These are phyloP conservation scores for Carcharodon carcharias DNA, from an alignment of 2,797 vertebrate species.

Conservation along the genomic window DNA sequence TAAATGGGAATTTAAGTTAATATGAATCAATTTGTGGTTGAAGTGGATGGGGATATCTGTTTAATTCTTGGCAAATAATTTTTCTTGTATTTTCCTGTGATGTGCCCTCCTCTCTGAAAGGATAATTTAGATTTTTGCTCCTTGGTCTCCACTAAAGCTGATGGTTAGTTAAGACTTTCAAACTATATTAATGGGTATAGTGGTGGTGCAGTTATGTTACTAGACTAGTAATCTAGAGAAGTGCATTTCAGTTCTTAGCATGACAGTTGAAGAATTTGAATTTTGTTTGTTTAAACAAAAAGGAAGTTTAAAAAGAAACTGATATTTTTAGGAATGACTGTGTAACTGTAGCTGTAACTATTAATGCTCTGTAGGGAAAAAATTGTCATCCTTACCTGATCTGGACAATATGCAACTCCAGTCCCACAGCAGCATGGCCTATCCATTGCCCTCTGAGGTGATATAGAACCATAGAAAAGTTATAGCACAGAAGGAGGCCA, in stretches of 20 bases:
- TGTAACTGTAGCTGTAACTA: neutral
- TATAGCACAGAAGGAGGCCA: too few species aligned
- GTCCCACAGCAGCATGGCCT: neutral
- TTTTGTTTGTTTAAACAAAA: neutral
- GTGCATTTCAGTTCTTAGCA: neutral
- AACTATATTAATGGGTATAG: neutral
- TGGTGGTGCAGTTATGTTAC: neutral
- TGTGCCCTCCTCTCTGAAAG: neutral
- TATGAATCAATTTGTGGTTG: neutral
- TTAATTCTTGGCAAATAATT: neutral
- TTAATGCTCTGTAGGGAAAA: neutral
- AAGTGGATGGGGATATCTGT: neutral
- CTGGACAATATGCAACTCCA: neutral
- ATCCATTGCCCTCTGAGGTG: neutral
- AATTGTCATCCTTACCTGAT: neutral
- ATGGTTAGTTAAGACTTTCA: neutral
- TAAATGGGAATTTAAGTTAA: neutral
- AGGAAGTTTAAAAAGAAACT: neutral
- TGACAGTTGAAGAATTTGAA: neutral
- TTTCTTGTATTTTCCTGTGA: neutral
- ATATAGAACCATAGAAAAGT: neutral
- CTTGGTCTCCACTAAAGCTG: neutral
- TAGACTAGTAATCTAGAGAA: neutral
- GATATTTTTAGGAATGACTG: fast-evolving
- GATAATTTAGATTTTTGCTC: neutral